Percentiles rank a stretch among this genome's conserved stretches.
phyloP scores from a whole-genome alignment of 2,797 vertebrate species.

The Clamator glandarius region DNA sequence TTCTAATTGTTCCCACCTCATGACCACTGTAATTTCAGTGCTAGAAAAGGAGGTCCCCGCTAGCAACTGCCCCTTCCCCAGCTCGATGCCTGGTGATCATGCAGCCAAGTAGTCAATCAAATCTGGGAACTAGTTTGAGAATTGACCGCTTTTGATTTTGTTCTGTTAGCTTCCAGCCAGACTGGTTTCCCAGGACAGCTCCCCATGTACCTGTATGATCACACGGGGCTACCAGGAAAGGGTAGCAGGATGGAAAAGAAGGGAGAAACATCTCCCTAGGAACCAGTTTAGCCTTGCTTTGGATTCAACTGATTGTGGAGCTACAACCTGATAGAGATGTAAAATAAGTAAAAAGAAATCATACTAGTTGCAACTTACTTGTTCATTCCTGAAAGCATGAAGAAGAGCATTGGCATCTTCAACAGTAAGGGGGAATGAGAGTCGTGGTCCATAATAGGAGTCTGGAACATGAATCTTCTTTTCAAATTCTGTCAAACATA shows the following conservation, averaged over 20 bases:
- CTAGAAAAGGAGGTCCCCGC: neutral
- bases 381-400: slow-evolving; percentile 87
- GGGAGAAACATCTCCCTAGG: neutral
- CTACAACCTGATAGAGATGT: neutral
- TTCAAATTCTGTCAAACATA: slow-evolving; percentile 76
- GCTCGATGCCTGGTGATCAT: neutral
- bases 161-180: neutral
- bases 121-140: neutral
- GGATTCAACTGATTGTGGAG: neutral
- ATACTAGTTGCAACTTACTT: slow-evolving; percentile 72
- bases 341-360: neutral
- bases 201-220: neutral
- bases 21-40: neutral
- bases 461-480: slow-evolving; percentile 82
- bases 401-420: slow-evolving; percentile 86
- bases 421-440: slow-evolving; percentile 89
- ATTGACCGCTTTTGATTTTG: neutral
- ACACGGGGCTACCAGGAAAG: neutral
- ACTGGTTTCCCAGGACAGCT: neutral
- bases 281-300: neutral
- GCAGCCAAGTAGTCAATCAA: neutral
- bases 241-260: neutral
- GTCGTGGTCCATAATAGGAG: slow-evolving; percentile 87
- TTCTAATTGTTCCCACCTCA: neutral
- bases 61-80: neutral